phyloP scores from a whole-genome alignment of 2,888 invertebrate genomes.

The Byasa hedistus region DNA sequence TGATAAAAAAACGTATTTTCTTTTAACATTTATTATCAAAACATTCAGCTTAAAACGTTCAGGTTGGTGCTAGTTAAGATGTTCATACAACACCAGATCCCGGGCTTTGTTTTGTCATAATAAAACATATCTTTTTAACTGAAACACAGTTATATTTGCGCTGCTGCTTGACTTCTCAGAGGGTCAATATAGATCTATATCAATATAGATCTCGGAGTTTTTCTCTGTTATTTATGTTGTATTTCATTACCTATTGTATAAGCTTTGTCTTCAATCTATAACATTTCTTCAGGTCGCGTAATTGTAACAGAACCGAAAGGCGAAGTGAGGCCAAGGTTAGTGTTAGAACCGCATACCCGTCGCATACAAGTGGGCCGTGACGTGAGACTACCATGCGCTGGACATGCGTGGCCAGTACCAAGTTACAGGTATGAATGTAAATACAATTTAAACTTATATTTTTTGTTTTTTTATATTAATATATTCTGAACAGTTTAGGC shows the following conservation, averaged over 20 bases:
- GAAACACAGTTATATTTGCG: background rate
- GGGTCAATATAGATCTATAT: constrained; percentile 33
- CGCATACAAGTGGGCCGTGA: constrained; percentile 86
- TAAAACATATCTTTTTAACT: background rate
- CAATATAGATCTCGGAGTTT: constrained; percentile 32
- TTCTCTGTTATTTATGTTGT: background rate
- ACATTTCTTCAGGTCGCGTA: constrained; percentile 75
- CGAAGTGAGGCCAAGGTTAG: constrained; percentile 85
- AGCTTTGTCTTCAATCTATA: background rate
- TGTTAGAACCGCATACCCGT: constrained; percentile 85
- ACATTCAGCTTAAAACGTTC: no score
- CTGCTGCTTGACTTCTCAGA: no score
- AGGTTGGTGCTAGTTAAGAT: no score
- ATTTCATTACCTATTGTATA: background rate
- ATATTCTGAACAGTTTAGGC: background rate
- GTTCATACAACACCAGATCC: no score
- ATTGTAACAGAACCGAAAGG: constrained; percentile 88
- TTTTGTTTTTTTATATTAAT: background rate
- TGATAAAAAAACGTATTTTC: no score
- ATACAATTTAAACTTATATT: constrained; percentile 1
- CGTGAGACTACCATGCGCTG: constrained; percentile 87
- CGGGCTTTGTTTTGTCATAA: no score
- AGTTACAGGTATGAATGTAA: constrained; percentile 81
- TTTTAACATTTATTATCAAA: no score
- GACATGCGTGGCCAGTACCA: constrained; percentile 90